A percentile compares a stretch with the other conserved stretches of the same genome.
Conservation (phyloP, 2,113 vertebrate species). For the Megatriorchis doriae region DNA sequence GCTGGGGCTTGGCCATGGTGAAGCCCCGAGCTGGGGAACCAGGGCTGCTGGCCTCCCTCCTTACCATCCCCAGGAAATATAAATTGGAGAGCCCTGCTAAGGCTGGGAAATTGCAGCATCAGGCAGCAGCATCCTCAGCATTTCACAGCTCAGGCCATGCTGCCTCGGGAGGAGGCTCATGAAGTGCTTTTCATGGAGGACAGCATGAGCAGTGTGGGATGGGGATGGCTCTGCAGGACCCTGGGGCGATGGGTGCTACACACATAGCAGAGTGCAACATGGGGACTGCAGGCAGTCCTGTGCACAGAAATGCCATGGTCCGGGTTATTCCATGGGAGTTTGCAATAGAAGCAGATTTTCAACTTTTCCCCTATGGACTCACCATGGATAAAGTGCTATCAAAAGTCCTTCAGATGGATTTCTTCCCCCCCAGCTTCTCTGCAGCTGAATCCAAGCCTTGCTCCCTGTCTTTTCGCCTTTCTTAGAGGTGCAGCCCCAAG, state of each 20-base stretch:
- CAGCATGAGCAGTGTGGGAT: fast-evolving
- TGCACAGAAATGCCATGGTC: neutral
- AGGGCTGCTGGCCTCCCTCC: neutral
- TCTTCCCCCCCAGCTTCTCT: neutral
- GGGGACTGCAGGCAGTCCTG: no score
- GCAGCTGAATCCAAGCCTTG: neutral
- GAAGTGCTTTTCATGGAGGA: neutral
- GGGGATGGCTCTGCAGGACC: neutral
- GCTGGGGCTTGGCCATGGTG: neutral
- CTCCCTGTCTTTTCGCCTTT: neutral
- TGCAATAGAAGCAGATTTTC: neutral
- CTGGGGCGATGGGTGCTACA: neutral
- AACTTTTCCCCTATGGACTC: neutral
- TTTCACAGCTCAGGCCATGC: neutral
- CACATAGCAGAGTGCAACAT: fast-evolving
- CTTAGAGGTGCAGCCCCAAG: neutral
- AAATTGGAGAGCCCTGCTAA: neutral
- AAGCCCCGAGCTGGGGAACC: neutral
- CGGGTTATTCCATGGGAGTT: neutral
- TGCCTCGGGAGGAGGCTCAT: fast-evolving
- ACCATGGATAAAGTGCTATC: neutral
- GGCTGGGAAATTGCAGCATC: neutral
- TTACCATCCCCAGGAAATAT: neutral
- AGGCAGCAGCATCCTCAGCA: neutral
- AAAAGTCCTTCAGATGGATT: neutral